phyloP scores from a whole-genome alignment of 2,797 vertebrate species.

The Chrosomus eos region DNA sequence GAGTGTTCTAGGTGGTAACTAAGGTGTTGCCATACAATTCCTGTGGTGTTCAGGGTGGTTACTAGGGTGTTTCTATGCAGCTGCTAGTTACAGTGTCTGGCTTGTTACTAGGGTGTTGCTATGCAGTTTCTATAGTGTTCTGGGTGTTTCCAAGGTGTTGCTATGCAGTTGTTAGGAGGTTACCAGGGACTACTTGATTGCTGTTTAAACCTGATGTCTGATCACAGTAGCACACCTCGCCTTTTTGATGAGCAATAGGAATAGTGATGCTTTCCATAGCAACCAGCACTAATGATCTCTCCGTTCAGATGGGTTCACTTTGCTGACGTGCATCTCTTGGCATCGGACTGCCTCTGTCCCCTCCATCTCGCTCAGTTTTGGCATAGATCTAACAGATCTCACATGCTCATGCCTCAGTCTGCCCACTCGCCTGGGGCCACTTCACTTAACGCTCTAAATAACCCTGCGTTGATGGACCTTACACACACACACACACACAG shows the following conservation, averaged over 20 bases:
- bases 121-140: neutral
- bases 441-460: slow-evolving; percentile 77
- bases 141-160: neutral
- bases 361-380: slow-evolving; percentile 32
- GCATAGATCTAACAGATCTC: slow-evolving; percentile 37
- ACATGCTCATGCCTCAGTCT: slow-evolving; percentile 55
- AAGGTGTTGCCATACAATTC: neutral
- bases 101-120: neutral
- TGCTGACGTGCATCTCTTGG: slow-evolving; percentile 12
- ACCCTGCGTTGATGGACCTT: slow-evolving; percentile 53
- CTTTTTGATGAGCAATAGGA: neutral
- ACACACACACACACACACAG: slow-evolving; percentile 32
- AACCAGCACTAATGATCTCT: neutral
- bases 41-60: neutral
- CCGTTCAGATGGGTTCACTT: slow-evolving; percentile 5
- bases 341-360: slow-evolving; percentile 22
- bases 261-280: neutral
- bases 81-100: neutral
- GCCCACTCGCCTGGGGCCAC: slow-evolving; percentile 67
- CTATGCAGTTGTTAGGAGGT: neutral
- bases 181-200: neutral
- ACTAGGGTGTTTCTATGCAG: neutral
- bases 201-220: neutral
- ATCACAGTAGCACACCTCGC: neutral
- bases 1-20: neutral